A percentile compares a stretch with the other conserved stretches of the same genome.
These are phyloP conservation scores for Alloplasta piceator DNA, from an alignment of 2,888 invertebrate species.

Conservation along the genomic window DNA sequence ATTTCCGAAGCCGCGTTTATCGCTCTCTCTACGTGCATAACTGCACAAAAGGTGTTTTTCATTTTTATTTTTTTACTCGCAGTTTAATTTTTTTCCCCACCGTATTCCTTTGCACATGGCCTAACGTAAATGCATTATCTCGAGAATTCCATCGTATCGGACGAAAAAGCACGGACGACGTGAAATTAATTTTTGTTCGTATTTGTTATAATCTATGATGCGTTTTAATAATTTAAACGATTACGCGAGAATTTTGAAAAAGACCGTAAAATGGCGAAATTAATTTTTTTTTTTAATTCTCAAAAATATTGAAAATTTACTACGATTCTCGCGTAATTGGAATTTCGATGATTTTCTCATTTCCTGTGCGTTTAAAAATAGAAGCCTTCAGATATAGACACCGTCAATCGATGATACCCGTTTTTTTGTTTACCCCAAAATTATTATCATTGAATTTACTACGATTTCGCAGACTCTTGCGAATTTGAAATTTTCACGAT, in stretches of 20 bases:
- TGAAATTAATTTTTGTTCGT: conserved; percentile 4
- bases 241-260: too few relatives aligned
- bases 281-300: too few relatives aligned
- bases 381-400: too few relatives aligned
- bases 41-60: conserved; percentile 57
- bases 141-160: neutral
- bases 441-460: conserved; percentile 19
- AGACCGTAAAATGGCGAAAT: too few relatives aligned
- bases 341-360: too few relatives aligned
- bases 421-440: conserved; percentile 12
- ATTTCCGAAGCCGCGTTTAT: conserved; percentile 56
- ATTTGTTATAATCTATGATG: neutral
- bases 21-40: conserved; percentile 58
- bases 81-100: conserved; percentile 5
- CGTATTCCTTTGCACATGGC: conserved; percentile 13
- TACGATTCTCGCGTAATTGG: too few relatives aligned
- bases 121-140: conserved; percentile 48
- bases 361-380: too few relatives aligned
- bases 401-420: too few relatives aligned
- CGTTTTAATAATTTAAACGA: too few relatives aligned
- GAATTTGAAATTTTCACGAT: neutral
- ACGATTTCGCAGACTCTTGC: conserved; percentile 5
- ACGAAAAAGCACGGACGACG: conserved; percentile 3
- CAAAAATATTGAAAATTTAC: too few relatives aligned
- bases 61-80: conserved; percentile 5